phyloP scores from a whole-genome alignment of 2,113 vertebrate species.

The Galeopterus variegatus region DNA sequence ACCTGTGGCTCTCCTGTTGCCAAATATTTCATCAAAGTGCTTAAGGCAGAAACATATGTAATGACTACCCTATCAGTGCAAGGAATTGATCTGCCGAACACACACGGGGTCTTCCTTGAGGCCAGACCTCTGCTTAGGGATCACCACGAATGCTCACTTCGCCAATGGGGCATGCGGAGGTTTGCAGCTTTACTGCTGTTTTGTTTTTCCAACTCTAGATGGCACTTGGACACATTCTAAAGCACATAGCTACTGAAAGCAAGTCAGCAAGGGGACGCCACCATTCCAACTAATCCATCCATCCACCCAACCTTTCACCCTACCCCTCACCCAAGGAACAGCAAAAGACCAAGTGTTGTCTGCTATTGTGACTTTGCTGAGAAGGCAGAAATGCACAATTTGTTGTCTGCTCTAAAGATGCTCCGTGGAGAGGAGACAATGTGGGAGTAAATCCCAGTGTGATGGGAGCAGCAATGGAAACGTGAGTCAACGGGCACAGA shows the following conservation, averaged over 20 bases:
- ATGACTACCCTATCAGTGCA: background rate
- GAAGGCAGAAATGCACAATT: background rate
- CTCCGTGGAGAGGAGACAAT: rapidly evolving
- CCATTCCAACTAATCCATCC: rapidly evolving
- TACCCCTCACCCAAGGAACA: rapidly evolving
- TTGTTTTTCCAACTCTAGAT: rapidly evolving
- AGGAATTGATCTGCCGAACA: background rate
- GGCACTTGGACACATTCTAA: background rate
- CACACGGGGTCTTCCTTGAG: background rate
- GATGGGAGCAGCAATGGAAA: rapidly evolving
- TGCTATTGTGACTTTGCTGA: background rate
- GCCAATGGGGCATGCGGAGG: no score
- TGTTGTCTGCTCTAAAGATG: background rate
- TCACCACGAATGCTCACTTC: background rate
- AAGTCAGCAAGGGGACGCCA: rapidly evolving
- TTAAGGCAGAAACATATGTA: background rate
- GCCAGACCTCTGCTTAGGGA: background rate
- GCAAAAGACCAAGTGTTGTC: rapidly evolving
- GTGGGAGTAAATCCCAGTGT: rapidly evolving
- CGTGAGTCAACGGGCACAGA: rapidly evolving
- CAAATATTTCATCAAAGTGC: background rate
- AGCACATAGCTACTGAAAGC: background rate
- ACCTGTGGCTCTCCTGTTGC: background rate
- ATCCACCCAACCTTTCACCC: background rate
- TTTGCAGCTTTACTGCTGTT: background rate